Base-by-base conservation (phyloP, 2,888 invertebrate genomes). In the Stenodema calcarata region DNA sequence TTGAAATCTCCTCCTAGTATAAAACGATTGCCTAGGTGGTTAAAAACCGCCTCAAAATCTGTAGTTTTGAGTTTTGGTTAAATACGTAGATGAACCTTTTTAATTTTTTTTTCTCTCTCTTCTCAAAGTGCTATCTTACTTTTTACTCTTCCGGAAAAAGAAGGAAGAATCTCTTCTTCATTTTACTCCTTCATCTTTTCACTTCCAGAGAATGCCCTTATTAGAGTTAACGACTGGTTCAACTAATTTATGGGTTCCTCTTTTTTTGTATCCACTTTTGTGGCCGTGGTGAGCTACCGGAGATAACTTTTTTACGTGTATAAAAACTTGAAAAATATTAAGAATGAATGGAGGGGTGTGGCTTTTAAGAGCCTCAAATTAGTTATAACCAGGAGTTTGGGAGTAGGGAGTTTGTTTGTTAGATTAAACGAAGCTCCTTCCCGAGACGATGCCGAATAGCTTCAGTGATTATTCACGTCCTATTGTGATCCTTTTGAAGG, bases 141-240 rank as follows among this genome's bases (percentile, higher is more conserved):
- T 35, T 79, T 50, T 79, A 27, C 41, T 44, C 47, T 50, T 50
- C 6, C 3, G 2, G 0, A 54, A 54, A 54, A 54, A 54, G 7
- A 54, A 18, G 18, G 11, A 42, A 11, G 11, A 42, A 42, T 80
- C 27, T 69, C 69, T 41, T 82, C 35, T 35, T 62, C n/a, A n/a
- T n/a, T n/a, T n/a, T 50, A 42, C 28, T 44, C 44, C 73, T 42
- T 42, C 44, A 70, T 70, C 44, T 70, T 83, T 73, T 73, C 83
- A 83, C 70, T 79, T 79, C 78, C 81, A 42, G 83, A n/a, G 83
- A 83, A 83, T 83, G 70, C 73, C 83, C 83, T 83, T 83, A 83
- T 83, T 83, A 83, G 83, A 83, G 83, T 83, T 83, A 83, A 83
- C 83, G 83, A 83, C 83, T 73, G 83, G 83, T 73, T 83, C 73